Percentiles rank a stretch among this genome's conserved stretches.
Evolutionary conservation across 2,113 vertebrate species (phyloP).

Genomic region (Engystomops pustulosus): DNA sequence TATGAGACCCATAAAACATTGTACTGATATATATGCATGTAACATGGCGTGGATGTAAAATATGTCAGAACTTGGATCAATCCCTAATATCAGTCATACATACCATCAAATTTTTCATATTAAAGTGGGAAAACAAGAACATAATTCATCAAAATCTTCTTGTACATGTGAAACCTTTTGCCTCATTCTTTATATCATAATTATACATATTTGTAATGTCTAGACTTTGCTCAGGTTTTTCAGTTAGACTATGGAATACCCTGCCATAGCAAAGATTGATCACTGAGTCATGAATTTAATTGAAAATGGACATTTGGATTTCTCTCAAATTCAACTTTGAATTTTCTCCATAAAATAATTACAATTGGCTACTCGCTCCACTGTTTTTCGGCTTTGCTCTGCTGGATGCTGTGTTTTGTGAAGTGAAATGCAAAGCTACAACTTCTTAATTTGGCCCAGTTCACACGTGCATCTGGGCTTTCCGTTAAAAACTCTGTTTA

Average conservation of each 20-base stretch:
- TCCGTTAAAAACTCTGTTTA: too few relatives aligned
- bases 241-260: neutral
- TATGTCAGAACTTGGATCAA: neutral
- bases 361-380: too few relatives aligned
- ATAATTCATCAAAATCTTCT: neutral
- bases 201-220: neutral
- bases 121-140: conserved; percentile 4
- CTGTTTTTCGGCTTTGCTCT: too few relatives aligned
- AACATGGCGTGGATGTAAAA: conserved; percentile 65
- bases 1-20: conserved; percentile 37
- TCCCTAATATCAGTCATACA: neutral
- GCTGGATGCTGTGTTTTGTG: too few relatives aligned
- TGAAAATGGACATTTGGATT: neutral
- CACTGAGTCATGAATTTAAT: neutral
- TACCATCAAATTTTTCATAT: neutral
- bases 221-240: neutral
- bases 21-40: conserved; percentile 20
- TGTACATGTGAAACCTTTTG: neutral
- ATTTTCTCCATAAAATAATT: too few relatives aligned
- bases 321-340: neutral
- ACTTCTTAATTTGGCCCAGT: too few relatives aligned
- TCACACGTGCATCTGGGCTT: too few relatives aligned
- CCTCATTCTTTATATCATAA: neutral
- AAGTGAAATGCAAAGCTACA: too few relatives aligned
- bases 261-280: neutral